Evolutionary conservation across 2,113 vertebrate species (phyloP), one percentile per base, ranked within the genome.

Genomic region (Blennius ocellaris): DNA sequence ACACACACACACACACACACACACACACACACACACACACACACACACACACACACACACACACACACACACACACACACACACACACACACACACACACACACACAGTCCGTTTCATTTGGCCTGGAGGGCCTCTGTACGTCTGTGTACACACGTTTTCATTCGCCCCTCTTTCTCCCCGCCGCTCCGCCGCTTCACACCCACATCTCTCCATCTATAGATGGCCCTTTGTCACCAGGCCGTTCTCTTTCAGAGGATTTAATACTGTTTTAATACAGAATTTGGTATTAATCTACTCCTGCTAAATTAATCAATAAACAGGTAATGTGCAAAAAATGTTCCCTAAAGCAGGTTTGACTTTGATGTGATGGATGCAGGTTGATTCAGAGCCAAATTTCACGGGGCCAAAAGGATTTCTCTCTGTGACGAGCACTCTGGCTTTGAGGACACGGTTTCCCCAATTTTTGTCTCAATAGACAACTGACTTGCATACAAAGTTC

Each of bases 91-190:
- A n/a, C n/a, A n/a, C n/a, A n/a, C n/a, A n/a, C 59, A 68, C 75
- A 80, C 44, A 40, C 14, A 79, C 52, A 78, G 71, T 80, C 76
- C 53, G 57, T 79, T 76, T 87, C 66, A 75, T 90, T 88, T 69
- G 69, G 81, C 50, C 73, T 48, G 54, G 58, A 79, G 75, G 76
- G 80, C 65, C 76, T 82, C 76, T 75, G 63, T 48, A 11, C 49
- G 80, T 87, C 84, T 75, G 36, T 81, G 81, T 58, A 80, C 81
- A 83, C 81, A 79, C 77, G 3, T 81, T 86, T 87, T 83, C 60
- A 82, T 80, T 78, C 60, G 39, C 71, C 79, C 82, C 11, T 64
- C 52, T 76, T 78, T 50, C 60, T 50, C 53, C 77, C 64, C 10
- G 78, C 77, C 61, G 1, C 39, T 53, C 47, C 83, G 85, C 76